These are phyloP conservation scores for Neomonachus schauinslandi DNA, from an alignment of 2,113 vertebrate species.

Conservation along the genomic window DNA sequence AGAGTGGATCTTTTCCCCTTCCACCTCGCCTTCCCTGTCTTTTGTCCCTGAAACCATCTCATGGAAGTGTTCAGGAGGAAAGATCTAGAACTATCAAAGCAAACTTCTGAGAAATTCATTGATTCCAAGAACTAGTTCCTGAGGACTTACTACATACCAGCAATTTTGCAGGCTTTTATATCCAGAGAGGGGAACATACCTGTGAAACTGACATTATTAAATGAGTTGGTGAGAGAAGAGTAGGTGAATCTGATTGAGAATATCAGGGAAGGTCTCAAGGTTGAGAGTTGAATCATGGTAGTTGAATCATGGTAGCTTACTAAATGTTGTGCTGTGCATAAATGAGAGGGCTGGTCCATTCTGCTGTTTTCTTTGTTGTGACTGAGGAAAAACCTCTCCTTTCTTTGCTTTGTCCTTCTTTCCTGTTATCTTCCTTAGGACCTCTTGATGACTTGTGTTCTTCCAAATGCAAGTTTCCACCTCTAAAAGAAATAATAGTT, in stretches of 20 bases:
- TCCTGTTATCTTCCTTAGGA: background rate
- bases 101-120: background rate
- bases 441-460: background rate
- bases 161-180: background rate
- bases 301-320: background rate
- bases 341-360: background rate
- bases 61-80: background rate
- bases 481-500: background rate
- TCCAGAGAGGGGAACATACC: background rate
- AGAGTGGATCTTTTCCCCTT: background rate
- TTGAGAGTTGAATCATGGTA: background rate
- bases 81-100: background rate
- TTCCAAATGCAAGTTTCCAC: background rate
- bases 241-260: background rate
- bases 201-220: background rate
- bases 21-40: background rate
- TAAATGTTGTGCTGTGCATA: background rate
- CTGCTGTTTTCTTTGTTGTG: background rate
- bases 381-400: background rate
- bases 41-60: background rate
- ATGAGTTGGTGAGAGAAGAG: background rate
- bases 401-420: background rate
- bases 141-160: background rate
- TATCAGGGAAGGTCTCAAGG: background rate
- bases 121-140: background rate